These are phyloP conservation scores for Gavialis gangeticus DNA, from an alignment of 2,113 vertebrate genomes.

Conservation along the genomic window DNA sequence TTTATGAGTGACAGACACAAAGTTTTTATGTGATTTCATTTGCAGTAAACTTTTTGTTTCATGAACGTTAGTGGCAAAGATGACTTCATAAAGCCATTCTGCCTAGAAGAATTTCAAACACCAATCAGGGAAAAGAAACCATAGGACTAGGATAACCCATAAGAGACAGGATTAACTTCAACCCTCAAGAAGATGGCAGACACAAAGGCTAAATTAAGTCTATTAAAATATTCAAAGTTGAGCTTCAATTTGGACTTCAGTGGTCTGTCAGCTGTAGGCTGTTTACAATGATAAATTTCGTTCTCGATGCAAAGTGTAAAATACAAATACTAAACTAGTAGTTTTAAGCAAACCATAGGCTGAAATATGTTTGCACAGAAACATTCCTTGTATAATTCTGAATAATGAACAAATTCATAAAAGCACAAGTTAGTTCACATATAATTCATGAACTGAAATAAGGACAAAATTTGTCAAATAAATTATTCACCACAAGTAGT, in stretches of 20 bases:
- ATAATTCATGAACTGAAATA: constrained; percentile 77
- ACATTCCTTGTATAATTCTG: constrained; percentile 69
- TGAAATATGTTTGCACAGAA: constrained; percentile 64
- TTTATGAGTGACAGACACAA: not conserved
- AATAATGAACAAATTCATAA: constrained; percentile 70
- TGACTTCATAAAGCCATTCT: not conserved
- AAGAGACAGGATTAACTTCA: not conserved
- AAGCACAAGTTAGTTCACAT: constrained; percentile 69
- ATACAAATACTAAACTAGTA: constrained; percentile 46
- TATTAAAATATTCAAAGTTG: not conserved
- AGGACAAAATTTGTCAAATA: constrained; percentile 73
- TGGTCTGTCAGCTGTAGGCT: not conserved
- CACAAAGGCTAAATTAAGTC: not conserved
- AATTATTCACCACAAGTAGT: constrained; percentile 75
- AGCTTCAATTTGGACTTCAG: not conserved
- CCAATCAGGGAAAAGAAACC: not conserved
- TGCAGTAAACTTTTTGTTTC: not conserved
- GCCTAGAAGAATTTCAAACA: not conserved
- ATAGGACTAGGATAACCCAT: not conserved
- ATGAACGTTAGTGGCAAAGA: not conserved
- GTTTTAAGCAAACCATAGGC: constrained; percentile 48
- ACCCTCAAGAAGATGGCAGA: not conserved
- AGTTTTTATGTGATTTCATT: not conserved
- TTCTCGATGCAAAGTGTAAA: not conserved
- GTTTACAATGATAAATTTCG: not conserved